phyloP scores from a whole-genome alignment of 2,797 vertebrate genomes.

The Anguilla anguilla region DNA sequence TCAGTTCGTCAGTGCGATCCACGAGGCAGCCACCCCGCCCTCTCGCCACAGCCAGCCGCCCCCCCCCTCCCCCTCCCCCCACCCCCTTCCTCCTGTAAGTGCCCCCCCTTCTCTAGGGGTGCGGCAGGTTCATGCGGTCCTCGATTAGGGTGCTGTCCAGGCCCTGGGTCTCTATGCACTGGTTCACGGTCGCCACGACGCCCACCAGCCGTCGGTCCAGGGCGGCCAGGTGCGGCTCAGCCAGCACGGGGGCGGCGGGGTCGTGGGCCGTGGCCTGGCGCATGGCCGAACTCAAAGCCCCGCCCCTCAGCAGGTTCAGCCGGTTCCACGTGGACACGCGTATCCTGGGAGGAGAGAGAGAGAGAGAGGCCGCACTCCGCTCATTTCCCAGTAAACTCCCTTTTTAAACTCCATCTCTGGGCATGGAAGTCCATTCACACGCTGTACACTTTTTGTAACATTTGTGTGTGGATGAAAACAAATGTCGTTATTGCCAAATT shows the following conservation, averaged over 20 bases:
- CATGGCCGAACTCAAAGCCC: conserved; percentile 86
- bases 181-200: conserved; percentile 86
- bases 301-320: conserved; percentile 85
- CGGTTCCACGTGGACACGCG: conserved; percentile 97
- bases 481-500: background rate
- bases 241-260: conserved; percentile 85
- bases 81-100: background rate
- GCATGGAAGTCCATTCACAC: background rate
- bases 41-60: background rate
- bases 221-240: conserved; percentile 83
- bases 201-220: conserved; percentile 87
- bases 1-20: background rate
- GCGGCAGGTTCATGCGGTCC: conserved; percentile 95
- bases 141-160: conserved; percentile 89
- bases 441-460: background rate
- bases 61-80: background rate
- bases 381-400: background rate
- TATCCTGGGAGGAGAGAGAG: conserved; percentile 71
- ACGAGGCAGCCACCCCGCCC: background rate
- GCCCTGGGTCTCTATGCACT: conserved; percentile 92
- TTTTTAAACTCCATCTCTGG: background rate
- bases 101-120: conserved; percentile 74
- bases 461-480: background rate
- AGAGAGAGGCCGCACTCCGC: background rate
- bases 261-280: conserved; percentile 85